Base-by-base conservation (phyloP, 2,113 vertebrate species). In the Tamias sibiricus region DNA sequence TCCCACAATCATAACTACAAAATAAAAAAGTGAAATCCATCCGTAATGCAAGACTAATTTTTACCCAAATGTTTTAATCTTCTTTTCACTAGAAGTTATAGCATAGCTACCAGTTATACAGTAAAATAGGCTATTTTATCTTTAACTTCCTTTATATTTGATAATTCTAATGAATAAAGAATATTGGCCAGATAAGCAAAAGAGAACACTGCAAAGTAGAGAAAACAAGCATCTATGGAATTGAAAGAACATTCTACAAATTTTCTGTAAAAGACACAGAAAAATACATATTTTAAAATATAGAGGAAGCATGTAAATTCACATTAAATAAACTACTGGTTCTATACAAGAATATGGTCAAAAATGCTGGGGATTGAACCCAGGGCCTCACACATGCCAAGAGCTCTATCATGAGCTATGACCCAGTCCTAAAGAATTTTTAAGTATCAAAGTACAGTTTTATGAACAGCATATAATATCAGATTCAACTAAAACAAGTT, bases 11-110 rank as follows among this genome's bases (percentile, higher is more conserved):
- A 2, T 47, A 77, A 74, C 16, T 28, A n/a, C 22, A 91, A 95
- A 93, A 93, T 40, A 89, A 74, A 94, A 97, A 64, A 42, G 7
- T 81, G 8, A 91, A 87, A 92, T 66, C 40, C 32, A 92, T 35
- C n/a, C 10, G 71, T 37, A 66, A 89, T 19, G 30, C 9, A 90
- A 94, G 71, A 71, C 35, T 49, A 86, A 52, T 37, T 95, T 95
- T 81, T 54, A 76, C 12, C 17, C 37, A 17, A 26, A 75, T 59
- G 30, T 64, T 71, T 89, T 80, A 74, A 79, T 69, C 16, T 11
- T 91, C 40, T 93, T 62, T 81, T 66, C 35, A 79, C 35, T n/a
- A 26, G 71, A 90, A 92, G 22, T 83, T 66, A 66, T 35, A 82
- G 35, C 49, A 96, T 0, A 86, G 22, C 42, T 14, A 75, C 42